Conservation (phyloP, 2,113 vertebrate species). For the Ophthalmolycus amberensis region DNA sequence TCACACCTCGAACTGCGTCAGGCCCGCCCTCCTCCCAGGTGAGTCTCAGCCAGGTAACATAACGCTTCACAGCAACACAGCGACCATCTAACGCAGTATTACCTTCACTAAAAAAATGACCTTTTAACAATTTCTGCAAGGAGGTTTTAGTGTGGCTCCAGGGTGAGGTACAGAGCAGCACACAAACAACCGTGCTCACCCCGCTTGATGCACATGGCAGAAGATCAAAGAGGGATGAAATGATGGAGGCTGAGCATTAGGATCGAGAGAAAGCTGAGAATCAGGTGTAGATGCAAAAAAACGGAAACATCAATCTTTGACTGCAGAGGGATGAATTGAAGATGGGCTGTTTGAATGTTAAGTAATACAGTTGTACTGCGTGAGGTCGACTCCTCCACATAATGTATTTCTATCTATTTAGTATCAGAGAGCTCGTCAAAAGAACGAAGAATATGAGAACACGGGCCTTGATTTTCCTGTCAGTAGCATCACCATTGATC, state of each 20-base stretch:
- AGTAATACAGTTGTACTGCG: constrained; percentile 7
- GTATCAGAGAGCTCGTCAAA: constrained; percentile 23
- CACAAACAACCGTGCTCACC: constrained; percentile 6
- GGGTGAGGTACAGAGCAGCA: not conserved
- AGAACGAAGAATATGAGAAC: constrained; percentile 23
- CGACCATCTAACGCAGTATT: not conserved
- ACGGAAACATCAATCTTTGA: constrained; percentile 11
- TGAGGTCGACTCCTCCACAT: constrained; percentile 10
- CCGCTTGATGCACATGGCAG: not conserved
- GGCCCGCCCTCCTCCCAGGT: constrained; percentile 10
- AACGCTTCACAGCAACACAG: not conserved
- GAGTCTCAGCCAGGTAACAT: constrained; percentile 21
- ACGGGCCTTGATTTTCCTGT: constrained; percentile 22
- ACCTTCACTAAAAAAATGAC: not conserved
- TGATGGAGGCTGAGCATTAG: not conserved
- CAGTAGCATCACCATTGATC: constrained; percentile 52
- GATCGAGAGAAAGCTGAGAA: constrained; percentile 7
- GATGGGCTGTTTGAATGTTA: constrained; percentile 19
- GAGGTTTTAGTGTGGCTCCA: not conserved
- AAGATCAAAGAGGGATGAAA: constrained; percentile 22
- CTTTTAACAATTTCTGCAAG: not conserved
- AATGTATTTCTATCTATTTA: constrained; percentile 22
- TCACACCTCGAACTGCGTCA: constrained; percentile 22
- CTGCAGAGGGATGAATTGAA: not conserved
- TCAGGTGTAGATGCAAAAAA: constrained; percentile 16